Evolutionary conservation across 2,888 invertebrate genomes (phyloP).

Genomic region (Arctia plantaginis): DNA sequence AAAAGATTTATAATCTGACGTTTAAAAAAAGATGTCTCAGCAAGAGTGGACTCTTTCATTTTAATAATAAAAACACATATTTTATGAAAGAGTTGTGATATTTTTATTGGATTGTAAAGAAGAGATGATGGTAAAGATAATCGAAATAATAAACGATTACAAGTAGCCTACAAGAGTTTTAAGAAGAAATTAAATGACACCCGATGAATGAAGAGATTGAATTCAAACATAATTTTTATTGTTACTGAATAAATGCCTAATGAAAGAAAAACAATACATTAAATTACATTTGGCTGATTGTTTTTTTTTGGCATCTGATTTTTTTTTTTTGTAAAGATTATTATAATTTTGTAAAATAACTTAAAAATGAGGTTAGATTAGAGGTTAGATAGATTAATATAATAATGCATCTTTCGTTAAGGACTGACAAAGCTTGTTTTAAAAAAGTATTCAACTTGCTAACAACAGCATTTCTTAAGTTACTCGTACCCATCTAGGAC

Average conservation of each 20-base stretch:
- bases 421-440: neutral
- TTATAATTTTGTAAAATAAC: neutral
- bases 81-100: too few species aligned
- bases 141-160: neutral
- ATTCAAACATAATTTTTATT: too few species aligned
- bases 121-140: too few species aligned
- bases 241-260: too few species aligned
- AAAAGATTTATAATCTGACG: neutral
- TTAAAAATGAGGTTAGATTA: neutral
- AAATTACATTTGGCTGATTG: neutral
- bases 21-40: neutral
- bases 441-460: constrained; percentile 4
- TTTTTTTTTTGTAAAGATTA: neutral
- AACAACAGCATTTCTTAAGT: constrained; percentile 10
- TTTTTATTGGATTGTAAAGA: too few species aligned
- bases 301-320: too few species aligned
- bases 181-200: too few species aligned
- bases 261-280: too few species aligned
- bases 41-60: too few species aligned
- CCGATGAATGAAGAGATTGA: too few species aligned
- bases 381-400: constrained; percentile 18
- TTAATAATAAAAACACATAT: too few species aligned
- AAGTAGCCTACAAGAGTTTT: neutral
- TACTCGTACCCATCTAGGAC: constrained; percentile 11
- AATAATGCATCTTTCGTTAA: constrained; percentile 3